Evolutionary conservation across 1,140 invertebrate genomes (phyloP).

Genomic region (Cotesia typhae): DNA sequence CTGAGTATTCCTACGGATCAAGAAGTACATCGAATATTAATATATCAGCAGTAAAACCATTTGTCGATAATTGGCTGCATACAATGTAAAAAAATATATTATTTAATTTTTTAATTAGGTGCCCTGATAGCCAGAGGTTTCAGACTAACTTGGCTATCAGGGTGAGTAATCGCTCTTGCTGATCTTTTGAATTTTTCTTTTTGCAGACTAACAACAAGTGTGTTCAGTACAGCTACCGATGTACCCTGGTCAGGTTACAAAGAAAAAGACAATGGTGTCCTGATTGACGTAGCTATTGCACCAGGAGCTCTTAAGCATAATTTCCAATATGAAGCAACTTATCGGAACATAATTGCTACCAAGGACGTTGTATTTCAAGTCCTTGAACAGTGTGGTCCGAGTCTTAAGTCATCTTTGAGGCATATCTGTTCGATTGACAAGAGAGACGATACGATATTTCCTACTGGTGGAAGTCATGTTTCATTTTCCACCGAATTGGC

Average conservation of each 20-base stretch:
- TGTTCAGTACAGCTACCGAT: constrained; percentile 78
- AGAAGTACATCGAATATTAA: constrained; percentile 78
- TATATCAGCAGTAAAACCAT: constrained; percentile 79
- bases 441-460: constrained; percentile 82
- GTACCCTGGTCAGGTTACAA: constrained; percentile 84
- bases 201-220: constrained; percentile 71
- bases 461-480: constrained; percentile 74
- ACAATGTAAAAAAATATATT: constrained; percentile 52
- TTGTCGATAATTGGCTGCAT: constrained; percentile 64
- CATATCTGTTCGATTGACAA: constrained; percentile 82
- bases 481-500: constrained; percentile 81
- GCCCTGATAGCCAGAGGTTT: too few relatives aligned
- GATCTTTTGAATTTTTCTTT: constrained; percentile 42
- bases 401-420: constrained; percentile 84
- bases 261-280: constrained; percentile 71
- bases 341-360: constrained; percentile 76
- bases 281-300: constrained; percentile 74
- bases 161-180: not conserved
- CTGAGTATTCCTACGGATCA: constrained; percentile 80
- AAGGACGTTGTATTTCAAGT: constrained; percentile 78
- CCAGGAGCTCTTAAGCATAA: constrained; percentile 75
- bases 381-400: constrained; percentile 83
- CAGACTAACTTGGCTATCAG: too few relatives aligned
- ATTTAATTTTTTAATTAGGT: too few relatives aligned
- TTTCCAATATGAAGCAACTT: constrained; percentile 83